Percentiles rank a stretch among this genome's conserved stretches.
Evolutionary conservation across 1,140 invertebrate species (phyloP).

Genomic region (Marisa cornuarietis): DNA sequence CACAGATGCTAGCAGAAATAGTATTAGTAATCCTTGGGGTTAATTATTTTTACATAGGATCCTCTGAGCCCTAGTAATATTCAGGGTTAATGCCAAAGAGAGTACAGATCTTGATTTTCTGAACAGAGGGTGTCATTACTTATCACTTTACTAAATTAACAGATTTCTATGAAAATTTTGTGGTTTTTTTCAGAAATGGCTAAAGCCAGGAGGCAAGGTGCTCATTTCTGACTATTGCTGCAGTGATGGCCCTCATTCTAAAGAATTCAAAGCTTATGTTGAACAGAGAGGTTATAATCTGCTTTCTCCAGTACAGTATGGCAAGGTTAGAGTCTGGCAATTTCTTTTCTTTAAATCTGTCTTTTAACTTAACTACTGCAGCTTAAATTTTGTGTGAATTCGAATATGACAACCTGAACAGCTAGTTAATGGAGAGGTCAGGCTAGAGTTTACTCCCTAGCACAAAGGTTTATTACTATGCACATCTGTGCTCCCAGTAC

Average conservation of each 20-base stretch:
- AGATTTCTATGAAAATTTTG: too few relatives aligned
- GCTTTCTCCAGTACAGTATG: conserved; percentile 68
- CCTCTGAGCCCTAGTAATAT: too few relatives aligned
- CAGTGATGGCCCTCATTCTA: conserved; percentile 68
- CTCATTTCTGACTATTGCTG: conserved; percentile 74
- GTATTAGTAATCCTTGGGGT: too few relatives aligned
- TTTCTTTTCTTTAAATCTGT: conserved; percentile 50
- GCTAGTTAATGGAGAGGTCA: not conserved
- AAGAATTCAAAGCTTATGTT: conserved; percentile 71
- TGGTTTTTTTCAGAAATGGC: conserved; percentile 55
- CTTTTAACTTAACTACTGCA: not conserved
- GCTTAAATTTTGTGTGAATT: not conserved
- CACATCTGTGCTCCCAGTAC: too few relatives aligned
- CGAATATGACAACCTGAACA: not conserved
- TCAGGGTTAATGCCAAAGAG: too few relatives aligned
- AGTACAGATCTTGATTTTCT: too few relatives aligned
- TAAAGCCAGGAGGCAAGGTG: conserved; percentile 72
- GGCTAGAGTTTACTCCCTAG: not conserved
- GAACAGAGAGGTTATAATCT: conserved; percentile 71
- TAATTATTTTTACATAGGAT: too few relatives aligned
- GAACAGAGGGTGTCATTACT: too few relatives aligned
- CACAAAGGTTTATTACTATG: too few relatives aligned
- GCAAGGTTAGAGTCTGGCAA: conserved; percentile 68
- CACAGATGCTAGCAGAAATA: too few relatives aligned
- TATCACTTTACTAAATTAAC: too few relatives aligned